These are phyloP conservation scores for Hipparchia semele DNA, from an alignment of 2,888 invertebrate species.

Conservation along the genomic window DNA sequence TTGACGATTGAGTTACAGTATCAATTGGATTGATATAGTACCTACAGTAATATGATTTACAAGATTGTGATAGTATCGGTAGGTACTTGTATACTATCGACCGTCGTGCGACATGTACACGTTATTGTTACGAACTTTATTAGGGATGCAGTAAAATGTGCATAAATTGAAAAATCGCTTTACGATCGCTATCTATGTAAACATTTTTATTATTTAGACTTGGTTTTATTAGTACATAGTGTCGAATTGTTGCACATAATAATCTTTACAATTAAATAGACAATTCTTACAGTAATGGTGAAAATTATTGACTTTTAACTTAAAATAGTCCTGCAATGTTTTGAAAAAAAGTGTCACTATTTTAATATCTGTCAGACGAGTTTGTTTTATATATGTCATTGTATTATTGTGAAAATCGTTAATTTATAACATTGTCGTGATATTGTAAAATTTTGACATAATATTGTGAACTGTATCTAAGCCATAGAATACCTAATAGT, in stretches of 20 bases:
- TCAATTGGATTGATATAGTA: constrained; percentile 1
- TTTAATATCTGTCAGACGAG: not conserved
- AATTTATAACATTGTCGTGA: no score
- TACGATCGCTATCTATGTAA: no score
- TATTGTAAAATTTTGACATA: no score
- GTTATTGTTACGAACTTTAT: not conserved
- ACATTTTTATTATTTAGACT: not conserved
- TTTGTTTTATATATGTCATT: no score
- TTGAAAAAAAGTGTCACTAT: no score
- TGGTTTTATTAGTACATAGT: not conserved
- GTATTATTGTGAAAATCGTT: no score
- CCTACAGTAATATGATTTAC: not conserved
- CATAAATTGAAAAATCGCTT: not conserved
- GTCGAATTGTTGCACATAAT: not conserved
- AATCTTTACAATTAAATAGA: not conserved
- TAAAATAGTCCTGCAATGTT: no score
- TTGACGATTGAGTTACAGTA: constrained; percentile 1
- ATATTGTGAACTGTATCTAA: no score
- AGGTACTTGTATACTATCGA: constrained; percentile 3
- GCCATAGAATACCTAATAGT: no score
- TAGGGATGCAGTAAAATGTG: not conserved
- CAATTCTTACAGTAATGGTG: not conserved
- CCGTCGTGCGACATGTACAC: not conserved
- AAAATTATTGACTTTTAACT: no score
- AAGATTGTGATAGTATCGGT: not conserved